These are phyloP conservation scores for Sarcophaga carnaria DNA, from an alignment of 2,888 invertebrate genomes.

Conservation along the genomic window DNA sequence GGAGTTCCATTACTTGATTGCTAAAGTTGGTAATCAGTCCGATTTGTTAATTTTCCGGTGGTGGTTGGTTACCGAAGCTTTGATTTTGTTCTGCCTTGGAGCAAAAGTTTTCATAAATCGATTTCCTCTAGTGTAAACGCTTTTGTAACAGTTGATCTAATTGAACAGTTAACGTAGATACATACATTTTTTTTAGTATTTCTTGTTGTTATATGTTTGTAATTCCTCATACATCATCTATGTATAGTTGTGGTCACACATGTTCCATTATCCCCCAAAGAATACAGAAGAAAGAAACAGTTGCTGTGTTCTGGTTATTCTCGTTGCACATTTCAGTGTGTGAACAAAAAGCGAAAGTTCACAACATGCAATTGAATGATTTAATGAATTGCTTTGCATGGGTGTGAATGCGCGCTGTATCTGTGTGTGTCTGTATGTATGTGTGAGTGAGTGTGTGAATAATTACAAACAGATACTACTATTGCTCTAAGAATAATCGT, in stretches of 20 bases:
- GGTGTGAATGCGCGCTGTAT: neutral
- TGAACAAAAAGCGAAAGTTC: conserved; percentile 54
- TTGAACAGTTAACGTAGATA: no score
- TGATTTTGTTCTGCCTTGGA: no score
- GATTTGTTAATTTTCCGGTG: no score
- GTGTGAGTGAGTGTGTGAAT: neutral
- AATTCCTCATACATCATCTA: neutral
- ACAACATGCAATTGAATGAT: conserved; percentile 46
- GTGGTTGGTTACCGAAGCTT: no score
- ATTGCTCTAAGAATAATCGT: conserved; percentile 40
- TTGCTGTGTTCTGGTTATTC: neutral
- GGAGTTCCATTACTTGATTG: no score
- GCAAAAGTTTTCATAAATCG: no score
- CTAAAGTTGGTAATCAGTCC: no score
- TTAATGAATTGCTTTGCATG: conserved; percentile 5
- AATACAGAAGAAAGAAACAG: neutral
- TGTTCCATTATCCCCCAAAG: neutral
- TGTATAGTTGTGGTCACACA: conserved; percentile 17
- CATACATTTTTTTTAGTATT: neutral
- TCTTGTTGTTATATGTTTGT: neutral
- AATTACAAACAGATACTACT: conserved; percentile 3
- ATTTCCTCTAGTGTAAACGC: no score
- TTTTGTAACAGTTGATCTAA: no score
- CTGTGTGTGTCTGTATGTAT: neutral
- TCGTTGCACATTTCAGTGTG: neutral